These are phyloP conservation scores for Xiphophorus couchianus DNA, from an alignment of 2,113 vertebrate genomes.

Conservation along the genomic window DNA sequence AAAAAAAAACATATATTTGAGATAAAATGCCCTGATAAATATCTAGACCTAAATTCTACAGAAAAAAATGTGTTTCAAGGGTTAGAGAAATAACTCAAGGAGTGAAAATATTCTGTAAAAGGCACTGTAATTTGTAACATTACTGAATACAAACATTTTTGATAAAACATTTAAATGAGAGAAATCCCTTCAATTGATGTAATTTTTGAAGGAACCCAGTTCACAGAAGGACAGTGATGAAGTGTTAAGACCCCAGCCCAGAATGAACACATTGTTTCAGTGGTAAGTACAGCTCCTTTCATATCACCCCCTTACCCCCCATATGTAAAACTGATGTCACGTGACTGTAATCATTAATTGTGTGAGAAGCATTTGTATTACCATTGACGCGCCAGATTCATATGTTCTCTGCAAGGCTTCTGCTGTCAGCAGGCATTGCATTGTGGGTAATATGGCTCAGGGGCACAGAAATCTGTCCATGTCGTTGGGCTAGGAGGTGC, in stretches of 20 bases:
- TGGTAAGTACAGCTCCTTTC: conserved; percentile 77
- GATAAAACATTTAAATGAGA: background rate
- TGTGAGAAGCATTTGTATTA: conserved; percentile 70
- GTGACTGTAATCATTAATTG: conserved; percentile 77
- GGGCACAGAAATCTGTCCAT: conserved; percentile 77
- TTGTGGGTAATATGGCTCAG: conserved; percentile 77
- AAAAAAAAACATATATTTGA: background rate
- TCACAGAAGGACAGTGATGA: conserved; percentile 60
- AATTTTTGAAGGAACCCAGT: conserved; percentile 69
- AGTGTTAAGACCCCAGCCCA: conserved; percentile 58
- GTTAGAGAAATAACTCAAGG: background rate
- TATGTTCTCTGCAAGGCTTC: conserved; percentile 72
- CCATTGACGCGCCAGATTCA: conserved; percentile 74
- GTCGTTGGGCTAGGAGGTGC: conserved; percentile 76
- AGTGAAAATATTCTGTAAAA: background rate
- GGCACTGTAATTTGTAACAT: background rate
- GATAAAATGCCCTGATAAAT: background rate
- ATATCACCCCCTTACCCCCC: conserved; percentile 53
- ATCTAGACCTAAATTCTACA: background rate
- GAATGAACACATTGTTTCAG: conserved; percentile 70
- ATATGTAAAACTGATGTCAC: conserved; percentile 68
- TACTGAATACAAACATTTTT: no score
- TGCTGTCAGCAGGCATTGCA: conserved; percentile 71
- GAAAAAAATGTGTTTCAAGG: background rate
- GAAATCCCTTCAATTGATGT: background rate